A percentile compares a stretch with the other conserved stretches of the same genome.
Conservation (phyloP, 2,113 vertebrate genomes). For the Hepsetus odoe region DNA sequence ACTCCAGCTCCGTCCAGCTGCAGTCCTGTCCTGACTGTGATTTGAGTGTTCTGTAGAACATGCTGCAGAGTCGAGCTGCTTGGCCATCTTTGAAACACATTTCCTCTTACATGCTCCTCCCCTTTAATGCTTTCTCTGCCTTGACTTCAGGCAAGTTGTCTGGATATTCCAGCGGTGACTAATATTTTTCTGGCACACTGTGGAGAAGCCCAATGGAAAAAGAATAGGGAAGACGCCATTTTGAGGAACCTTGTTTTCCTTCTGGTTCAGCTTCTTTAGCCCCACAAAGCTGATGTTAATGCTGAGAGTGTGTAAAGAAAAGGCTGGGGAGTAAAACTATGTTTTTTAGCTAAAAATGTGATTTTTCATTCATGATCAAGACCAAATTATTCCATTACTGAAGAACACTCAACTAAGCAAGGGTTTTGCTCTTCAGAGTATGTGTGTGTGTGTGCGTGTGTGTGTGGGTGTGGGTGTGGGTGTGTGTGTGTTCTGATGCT, state of each 20-base stretch:
- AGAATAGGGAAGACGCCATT: constrained; percentile 50
- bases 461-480: background rate
- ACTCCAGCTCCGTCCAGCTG: background rate
- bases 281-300: background rate
- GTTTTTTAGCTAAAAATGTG: background rate
- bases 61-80: constrained; percentile 38
- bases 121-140: constrained; percentile 46
- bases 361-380: background rate
- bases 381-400: background rate
- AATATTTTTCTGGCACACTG: constrained; percentile 57
- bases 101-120: constrained; percentile 50
- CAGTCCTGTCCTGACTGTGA: background rate
- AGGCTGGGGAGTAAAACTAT: no score
- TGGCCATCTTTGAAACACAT: constrained; percentile 59
- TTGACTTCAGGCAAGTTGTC: constrained; percentile 46
- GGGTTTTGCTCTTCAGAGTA: background rate
- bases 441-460: constrained; percentile 16
- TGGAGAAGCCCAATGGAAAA: constrained; percentile 45
- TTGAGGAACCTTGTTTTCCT: constrained; percentile 38
- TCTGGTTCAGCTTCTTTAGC: background rate
- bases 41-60: constrained; percentile 41
- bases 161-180: constrained; percentile 59
- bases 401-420: no score
- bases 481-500: constrained; percentile 27
- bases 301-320: background rate